These are phyloP conservation scores for Altica lythri DNA, from an alignment of 2,888 invertebrate genomes.

Conservation along the genomic window DNA sequence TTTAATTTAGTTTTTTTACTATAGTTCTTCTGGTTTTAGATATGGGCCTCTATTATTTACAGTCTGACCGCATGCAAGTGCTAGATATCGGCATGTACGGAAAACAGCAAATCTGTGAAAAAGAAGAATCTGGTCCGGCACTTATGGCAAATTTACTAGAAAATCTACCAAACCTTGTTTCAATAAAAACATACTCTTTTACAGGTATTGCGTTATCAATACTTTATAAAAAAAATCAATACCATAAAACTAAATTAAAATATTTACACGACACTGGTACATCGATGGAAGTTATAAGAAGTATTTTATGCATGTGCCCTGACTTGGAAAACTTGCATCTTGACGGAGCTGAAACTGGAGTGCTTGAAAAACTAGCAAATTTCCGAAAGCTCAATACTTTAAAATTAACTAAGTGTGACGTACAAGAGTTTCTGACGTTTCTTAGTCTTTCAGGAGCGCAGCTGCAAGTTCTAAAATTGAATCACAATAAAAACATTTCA, in stretches of 20 bases:
- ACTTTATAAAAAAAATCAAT: constrained; percentile 61
- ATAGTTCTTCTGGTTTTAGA: too few relatives aligned
- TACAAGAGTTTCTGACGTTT: constrained; percentile 63
- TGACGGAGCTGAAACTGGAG: constrained; percentile 59
- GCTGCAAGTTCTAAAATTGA: constrained; percentile 49
- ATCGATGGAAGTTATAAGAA: constrained; percentile 63
- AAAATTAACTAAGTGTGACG: constrained; percentile 56
- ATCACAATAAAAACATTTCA: constrained; percentile 44
- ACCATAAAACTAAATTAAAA: constrained; percentile 67
- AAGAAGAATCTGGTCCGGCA: constrained; percentile 50
- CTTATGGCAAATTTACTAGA: constrained; percentile 67
- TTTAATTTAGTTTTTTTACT: too few relatives aligned
- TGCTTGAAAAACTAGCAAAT: constrained; percentile 59
- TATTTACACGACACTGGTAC: constrained; percentile 71
- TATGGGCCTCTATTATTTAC: too few relatives aligned
- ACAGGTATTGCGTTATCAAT: constrained; percentile 67
- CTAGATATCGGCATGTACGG: constrained; percentile 73
- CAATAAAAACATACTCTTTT: constrained; percentile 70
- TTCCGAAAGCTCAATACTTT: constrained; percentile 60
- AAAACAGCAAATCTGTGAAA: constrained; percentile 69
- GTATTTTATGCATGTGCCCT: constrained; percentile 67
- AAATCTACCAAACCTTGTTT: constrained; percentile 67
- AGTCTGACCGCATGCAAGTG: too few relatives aligned
- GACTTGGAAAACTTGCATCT: constrained; percentile 68
- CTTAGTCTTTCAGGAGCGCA: constrained; percentile 57